Percentiles rank a stretch among this genome's conserved stretches.
These are phyloP conservation scores for Chloroceryle amazona DNA, from an alignment of 2,797 vertebrate genomes.

Conservation along the genomic window DNA sequence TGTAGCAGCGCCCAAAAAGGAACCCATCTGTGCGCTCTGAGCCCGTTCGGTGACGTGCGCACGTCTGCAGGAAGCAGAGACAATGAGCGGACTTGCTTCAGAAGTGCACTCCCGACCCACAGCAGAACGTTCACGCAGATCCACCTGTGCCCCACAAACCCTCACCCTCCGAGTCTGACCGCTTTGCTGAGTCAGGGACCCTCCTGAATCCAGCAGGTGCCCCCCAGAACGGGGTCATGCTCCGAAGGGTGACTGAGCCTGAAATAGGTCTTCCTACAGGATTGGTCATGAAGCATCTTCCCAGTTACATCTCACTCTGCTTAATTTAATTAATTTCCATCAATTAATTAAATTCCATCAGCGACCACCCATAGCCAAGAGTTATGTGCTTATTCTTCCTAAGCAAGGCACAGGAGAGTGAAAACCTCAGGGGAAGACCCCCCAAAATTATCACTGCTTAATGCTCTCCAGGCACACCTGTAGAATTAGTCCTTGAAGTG, in stretches of 20 bases:
- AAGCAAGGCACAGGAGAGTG: not conserved
- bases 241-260: fast-evolving
- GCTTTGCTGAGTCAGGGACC: fast-evolving
- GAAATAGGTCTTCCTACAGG: fast-evolving
- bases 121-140: not conserved
- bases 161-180: not conserved
- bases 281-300: fast-evolving
- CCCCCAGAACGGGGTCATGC: fast-evolving
- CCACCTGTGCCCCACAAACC: fast-evolving
- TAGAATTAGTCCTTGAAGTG: not conserved
- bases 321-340: not conserved
- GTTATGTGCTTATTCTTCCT: not conserved
- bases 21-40: fast-evolving
- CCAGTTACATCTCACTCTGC: not conserved
- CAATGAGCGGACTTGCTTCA: constrained; percentile 34
- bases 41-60: fast-evolving
- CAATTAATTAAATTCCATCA: not conserved
- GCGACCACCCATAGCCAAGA: not conserved
- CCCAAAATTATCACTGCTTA: not conserved
- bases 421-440: not conserved
- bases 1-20: not conserved
- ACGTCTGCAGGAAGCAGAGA: not conserved
- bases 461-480: not conserved
- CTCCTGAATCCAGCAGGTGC: not conserved
- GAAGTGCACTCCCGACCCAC: not conserved